Conservation (phyloP, 2,113 vertebrate species). For the Nibea albiflora region DNA sequence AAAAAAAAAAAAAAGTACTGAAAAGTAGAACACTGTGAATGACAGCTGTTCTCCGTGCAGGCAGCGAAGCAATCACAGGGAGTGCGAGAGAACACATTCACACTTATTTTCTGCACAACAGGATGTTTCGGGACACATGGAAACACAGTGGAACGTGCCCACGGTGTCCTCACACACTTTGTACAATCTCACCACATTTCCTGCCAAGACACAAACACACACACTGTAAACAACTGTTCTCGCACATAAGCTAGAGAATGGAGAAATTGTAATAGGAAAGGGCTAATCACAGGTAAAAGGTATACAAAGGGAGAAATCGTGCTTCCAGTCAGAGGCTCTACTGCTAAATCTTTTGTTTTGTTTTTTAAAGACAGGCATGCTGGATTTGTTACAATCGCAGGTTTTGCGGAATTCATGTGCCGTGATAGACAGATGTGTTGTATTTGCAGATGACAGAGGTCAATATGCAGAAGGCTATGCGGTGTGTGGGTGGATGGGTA, state of each 20-base stretch:
- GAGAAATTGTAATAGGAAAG: constrained; percentile 1
- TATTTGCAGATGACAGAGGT: constrained; percentile 64
- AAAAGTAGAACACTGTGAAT: constrained; percentile 49
- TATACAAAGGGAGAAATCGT: not conserved
- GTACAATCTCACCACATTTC: constrained; percentile 44
- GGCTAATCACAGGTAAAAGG: constrained; percentile 12
- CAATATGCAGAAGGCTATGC: constrained; percentile 40
- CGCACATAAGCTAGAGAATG: constrained; percentile 3
- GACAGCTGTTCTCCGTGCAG: constrained; percentile 66
- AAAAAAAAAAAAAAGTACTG: constrained; percentile 5
- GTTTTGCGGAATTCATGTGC: constrained; percentile 27
- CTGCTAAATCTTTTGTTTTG: constrained; percentile 8
- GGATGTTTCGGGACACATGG: constrained; percentile 66
- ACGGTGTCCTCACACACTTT: constrained; percentile 44
- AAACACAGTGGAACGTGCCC: constrained; percentile 48
- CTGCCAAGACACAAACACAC: constrained; percentile 46
- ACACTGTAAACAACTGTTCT: constrained; percentile 28
- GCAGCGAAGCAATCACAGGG: constrained; percentile 52
- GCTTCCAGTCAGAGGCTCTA: not conserved
- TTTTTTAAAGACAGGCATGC: not conserved
- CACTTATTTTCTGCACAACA: constrained; percentile 71
- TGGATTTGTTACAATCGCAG: constrained; percentile 27
- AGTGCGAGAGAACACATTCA: constrained; percentile 57
- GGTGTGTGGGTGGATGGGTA: constrained; percentile 54
- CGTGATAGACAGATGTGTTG: constrained; percentile 59